Conservation (phyloP, 2,888 invertebrate genomes). For the Lissonota sp. region DNA sequence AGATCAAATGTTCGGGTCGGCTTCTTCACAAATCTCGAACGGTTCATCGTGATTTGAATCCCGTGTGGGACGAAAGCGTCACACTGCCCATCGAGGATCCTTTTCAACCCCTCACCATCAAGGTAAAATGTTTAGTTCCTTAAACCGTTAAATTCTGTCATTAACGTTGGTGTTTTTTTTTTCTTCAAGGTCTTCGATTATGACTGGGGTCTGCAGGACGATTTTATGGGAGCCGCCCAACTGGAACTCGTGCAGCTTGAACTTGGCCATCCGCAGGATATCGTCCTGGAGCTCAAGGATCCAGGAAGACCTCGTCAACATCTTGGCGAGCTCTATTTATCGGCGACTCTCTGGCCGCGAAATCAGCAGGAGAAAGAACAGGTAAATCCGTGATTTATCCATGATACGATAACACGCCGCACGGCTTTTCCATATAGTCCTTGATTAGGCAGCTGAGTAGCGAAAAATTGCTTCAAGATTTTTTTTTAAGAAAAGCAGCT, state of each 20-base stretch:
- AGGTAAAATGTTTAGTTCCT: constrained; percentile 85
- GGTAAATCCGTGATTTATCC: constrained; percentile 55
- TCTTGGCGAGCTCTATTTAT: constrained; percentile 94
- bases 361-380: constrained; percentile 91
- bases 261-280: constrained; percentile 90
- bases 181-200: constrained; percentile 94
- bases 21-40: constrained; percentile 97
- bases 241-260: constrained; percentile 94
- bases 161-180: neutral
- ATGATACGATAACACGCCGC: neutral
- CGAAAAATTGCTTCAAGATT: neutral
- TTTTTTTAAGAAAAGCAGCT: too few relatives aligned
- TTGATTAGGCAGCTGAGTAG: constrained; percentile 30
- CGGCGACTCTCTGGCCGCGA: constrained; percentile 95
- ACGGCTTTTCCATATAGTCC: constrained; percentile 24
- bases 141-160: neutral
- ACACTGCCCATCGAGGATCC: constrained; percentile 96
- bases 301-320: constrained; percentile 88
- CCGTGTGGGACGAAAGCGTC: constrained; percentile 99
- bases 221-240: constrained; percentile 97
- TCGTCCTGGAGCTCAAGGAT: constrained; percentile 92
- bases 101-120: constrained; percentile 92
- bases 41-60: constrained; percentile 97
- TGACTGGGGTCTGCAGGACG: constrained; percentile 98
- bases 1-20: constrained; percentile 95